phyloP scores from a whole-genome alignment of 1,140 invertebrate species.

The Chironomus tepperi region DNA sequence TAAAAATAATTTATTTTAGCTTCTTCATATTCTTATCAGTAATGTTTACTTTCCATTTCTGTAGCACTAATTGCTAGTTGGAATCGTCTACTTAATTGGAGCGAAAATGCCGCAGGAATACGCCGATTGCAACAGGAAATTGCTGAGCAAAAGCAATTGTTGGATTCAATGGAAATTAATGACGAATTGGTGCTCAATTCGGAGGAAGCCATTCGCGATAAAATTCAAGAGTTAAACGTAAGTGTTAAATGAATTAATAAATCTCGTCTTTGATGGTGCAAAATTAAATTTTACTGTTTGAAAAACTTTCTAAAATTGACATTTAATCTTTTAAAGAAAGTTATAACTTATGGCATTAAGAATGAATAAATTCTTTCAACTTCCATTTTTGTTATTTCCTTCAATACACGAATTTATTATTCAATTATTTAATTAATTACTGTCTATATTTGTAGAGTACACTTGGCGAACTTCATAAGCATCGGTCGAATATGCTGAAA shows the following conservation, averaged over 20 bases:
- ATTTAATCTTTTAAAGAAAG: no score
- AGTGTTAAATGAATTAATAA: slow-evolving; percentile 25
- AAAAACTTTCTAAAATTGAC: no score
- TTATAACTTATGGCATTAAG: no score
- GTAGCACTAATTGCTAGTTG: slow-evolving; percentile 38
- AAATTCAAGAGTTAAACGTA: slow-evolving; percentile 37
- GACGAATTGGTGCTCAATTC: slow-evolving; percentile 35
- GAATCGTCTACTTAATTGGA: slow-evolving; percentile 38
- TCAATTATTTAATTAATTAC: neutral
- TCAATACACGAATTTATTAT: neutral
- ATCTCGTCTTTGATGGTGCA: neutral
- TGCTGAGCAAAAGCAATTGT: slow-evolving; percentile 33
- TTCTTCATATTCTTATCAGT: slow-evolving; percentile 1
- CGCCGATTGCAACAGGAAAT: slow-evolving; percentile 39
- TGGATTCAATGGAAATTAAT: slow-evolving; percentile 34
- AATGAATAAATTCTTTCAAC: no score
- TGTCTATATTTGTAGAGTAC: neutral
- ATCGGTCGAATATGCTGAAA: slow-evolving; percentile 58
- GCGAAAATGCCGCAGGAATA: slow-evolving; percentile 39
- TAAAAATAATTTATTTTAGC: slow-evolving; percentile 24
- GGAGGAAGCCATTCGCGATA: slow-evolving; percentile 37
- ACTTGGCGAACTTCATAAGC: slow-evolving; percentile 50
- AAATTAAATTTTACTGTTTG: no score
- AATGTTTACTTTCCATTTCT: slow-evolving; percentile 24
- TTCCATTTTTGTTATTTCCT: no score